Evolutionary conservation across 2,113 vertebrate genomes (phyloP).

Genomic region (Pteronura brasiliensis): DNA sequence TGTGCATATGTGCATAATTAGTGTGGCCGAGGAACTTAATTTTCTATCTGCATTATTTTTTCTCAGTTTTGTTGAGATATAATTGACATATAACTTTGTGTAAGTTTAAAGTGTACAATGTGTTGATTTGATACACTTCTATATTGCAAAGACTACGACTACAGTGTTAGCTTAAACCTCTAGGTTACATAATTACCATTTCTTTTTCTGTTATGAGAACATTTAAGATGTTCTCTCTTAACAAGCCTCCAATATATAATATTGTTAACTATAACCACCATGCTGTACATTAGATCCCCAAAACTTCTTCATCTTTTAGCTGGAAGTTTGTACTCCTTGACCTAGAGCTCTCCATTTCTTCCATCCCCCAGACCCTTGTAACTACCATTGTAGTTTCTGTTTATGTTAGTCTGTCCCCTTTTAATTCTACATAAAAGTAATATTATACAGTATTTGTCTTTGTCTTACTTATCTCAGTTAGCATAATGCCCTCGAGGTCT

Average conservation of each 20-base stretch:
- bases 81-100: background rate
- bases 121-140: background rate
- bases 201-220: background rate
- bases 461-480: background rate
- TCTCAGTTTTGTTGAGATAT: background rate
- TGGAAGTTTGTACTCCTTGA: background rate
- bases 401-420: background rate
- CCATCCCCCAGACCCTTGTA: background rate
- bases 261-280: background rate
- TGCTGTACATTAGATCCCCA: background rate
- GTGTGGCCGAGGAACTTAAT: background rate
- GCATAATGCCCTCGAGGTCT: background rate
- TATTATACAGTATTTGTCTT: background rate
- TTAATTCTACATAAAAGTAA: background rate
- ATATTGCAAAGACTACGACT: background rate
- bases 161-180: background rate
- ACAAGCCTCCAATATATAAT: background rate
- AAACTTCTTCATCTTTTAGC: background rate
- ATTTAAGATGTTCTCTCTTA: background rate
- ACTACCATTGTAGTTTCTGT: background rate
- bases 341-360: background rate
- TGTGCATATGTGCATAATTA: background rate
- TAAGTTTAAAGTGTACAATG: background rate
- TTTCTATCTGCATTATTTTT: background rate
- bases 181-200: background rate